Evolutionary conservation across 2,113 vertebrate species (phyloP).

Genomic region (Mungos mungo): DNA sequence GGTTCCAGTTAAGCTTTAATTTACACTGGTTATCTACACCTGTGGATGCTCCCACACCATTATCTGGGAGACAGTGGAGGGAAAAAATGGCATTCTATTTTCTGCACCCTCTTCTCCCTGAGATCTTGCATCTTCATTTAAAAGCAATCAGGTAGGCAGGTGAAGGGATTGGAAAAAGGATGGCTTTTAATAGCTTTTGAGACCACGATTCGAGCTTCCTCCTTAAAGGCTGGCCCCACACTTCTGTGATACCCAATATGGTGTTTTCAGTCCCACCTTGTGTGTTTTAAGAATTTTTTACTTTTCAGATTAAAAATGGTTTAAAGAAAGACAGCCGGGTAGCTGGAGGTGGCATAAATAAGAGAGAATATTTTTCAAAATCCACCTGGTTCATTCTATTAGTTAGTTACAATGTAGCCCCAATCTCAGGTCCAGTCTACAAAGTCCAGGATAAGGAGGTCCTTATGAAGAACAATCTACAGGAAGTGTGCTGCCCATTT

Average conservation of each 20-base stretch:
- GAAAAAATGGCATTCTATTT: constrained; percentile 54
- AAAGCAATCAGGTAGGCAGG: constrained; percentile 57
- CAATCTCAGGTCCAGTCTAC: background rate
- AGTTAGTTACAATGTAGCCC: background rate
- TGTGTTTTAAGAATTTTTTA: constrained; percentile 37
- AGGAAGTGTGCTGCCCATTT: background rate
- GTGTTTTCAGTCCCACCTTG: constrained; percentile 22
- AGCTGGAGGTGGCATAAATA: background rate
- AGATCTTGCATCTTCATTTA: constrained; percentile 64
- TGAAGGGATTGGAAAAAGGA: constrained; percentile 33
- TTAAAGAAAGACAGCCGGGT: background rate
- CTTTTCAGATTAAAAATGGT: constrained; percentile 40
- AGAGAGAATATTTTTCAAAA: background rate
- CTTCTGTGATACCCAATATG: background rate
- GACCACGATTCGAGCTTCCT: constrained; percentile 34
- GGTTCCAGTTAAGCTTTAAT: constrained; percentile 50
- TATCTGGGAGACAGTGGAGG: constrained; percentile 7
- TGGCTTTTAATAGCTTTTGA: constrained; percentile 66
- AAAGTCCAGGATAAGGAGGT: background rate
- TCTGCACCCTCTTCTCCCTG: constrained; percentile 52
- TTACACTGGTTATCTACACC: constrained; percentile 21
- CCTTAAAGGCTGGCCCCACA: background rate
- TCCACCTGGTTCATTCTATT: background rate
- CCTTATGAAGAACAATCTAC: background rate
- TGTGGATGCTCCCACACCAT: background rate